Conservation (phyloP, 2,113 vertebrate genomes). For the Oryzias celebensis region DNA sequence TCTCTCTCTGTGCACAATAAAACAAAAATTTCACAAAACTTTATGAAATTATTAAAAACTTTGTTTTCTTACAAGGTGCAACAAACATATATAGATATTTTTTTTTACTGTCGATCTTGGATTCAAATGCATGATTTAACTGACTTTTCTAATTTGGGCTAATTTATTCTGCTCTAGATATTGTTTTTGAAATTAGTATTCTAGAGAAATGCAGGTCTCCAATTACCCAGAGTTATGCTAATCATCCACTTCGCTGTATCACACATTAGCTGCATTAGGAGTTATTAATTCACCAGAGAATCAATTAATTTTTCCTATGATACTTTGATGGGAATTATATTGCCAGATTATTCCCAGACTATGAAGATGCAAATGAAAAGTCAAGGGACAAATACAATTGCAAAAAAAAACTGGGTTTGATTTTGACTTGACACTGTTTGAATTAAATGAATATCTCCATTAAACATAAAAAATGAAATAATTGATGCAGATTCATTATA, state of each 20-base stretch:
- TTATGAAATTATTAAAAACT: too few relatives aligned
- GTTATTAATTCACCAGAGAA: conserved; percentile 39
- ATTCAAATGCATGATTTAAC: background rate
- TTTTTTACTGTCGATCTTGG: background rate
- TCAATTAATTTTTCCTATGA: conserved; percentile 26
- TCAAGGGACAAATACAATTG: background rate
- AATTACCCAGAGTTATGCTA: conserved; percentile 55
- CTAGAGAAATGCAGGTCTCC: conserved; percentile 23
- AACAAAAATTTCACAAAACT: too few relatives aligned
- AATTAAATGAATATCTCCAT: too few relatives aligned
- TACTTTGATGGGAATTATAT: conserved; percentile 19
- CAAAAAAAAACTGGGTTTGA: too few relatives aligned
- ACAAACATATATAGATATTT: background rate
- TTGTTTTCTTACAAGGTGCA: background rate
- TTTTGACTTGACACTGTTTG: too few relatives aligned
- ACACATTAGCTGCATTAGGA: conserved; percentile 46
- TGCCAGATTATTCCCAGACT: background rate
- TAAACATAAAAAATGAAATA: too few relatives aligned
- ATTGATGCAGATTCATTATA: too few relatives aligned
- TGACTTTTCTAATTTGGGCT: conserved; percentile 15
- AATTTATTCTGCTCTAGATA: conserved; percentile 40
- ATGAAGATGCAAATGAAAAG: background rate
- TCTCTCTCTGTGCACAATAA: too few relatives aligned
- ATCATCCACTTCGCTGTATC: conserved; percentile 54
- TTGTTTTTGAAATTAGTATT: conserved; percentile 49